phyloP scores from a whole-genome alignment of 2,888 invertebrate genomes.

The Eristalinus sepulchralis region DNA sequence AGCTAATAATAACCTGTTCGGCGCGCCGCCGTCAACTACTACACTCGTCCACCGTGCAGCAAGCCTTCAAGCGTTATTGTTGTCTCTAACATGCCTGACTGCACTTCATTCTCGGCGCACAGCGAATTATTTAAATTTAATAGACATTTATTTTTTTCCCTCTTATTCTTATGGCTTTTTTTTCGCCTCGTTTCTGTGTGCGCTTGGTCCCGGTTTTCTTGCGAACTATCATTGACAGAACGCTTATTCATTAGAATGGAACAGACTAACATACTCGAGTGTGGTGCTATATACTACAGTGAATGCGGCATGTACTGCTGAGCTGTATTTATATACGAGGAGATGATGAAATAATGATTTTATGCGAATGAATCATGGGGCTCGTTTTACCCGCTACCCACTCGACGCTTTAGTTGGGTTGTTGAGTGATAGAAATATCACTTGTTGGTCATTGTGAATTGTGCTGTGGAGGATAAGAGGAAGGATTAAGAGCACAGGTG shows the following conservation, averaged over 20 bases:
- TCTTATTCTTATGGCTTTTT: neutral
- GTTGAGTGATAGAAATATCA: constrained; percentile 13
- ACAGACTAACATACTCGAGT: constrained; percentile 30
- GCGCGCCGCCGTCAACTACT: too few relatives aligned
- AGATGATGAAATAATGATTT: constrained; percentile 56
- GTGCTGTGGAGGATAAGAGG: neutral
- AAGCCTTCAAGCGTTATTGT: constrained; percentile 16
- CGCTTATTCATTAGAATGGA: constrained; percentile 61
- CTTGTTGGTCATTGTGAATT: constrained; percentile 9
- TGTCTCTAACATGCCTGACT: constrained; percentile 55
- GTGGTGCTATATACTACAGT: neutral
- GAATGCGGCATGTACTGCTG: neutral
- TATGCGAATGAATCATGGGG: constrained; percentile 61
- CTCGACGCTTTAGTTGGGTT: constrained; percentile 23
- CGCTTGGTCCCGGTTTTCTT: constrained; percentile 39
- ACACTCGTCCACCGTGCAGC: neutral
- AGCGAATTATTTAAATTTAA: constrained; percentile 63
- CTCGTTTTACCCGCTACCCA: constrained; percentile 43
- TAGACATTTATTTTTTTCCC: constrained; percentile 24
- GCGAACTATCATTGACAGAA: constrained; percentile 57
- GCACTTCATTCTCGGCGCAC: constrained; percentile 53
- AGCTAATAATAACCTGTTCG: constrained; percentile 25
- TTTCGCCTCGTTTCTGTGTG: neutral
- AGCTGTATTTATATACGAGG: constrained; percentile 31
- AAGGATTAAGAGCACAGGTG: neutral